These are phyloP conservation scores for Enteromius radiatus DNA, from an alignment of 2,797 vertebrate genomes.

Conservation along the genomic window DNA sequence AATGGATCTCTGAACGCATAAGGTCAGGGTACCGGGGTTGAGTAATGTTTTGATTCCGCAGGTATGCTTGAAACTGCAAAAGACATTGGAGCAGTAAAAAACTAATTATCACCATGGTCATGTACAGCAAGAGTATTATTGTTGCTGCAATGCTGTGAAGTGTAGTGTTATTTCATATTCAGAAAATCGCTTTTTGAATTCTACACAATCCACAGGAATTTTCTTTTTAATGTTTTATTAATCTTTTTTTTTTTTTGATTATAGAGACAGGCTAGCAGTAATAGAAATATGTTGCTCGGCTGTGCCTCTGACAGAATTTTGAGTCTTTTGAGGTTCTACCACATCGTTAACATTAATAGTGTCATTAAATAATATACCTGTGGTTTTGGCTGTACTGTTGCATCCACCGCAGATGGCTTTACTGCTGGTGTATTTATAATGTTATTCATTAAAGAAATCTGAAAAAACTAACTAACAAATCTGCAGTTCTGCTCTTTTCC, in stretches of 20 bases:
- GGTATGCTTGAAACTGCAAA: neutral
- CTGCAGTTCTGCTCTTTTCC: neutral
- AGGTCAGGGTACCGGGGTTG: neutral
- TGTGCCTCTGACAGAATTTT: neutral
- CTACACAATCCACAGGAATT: neutral
- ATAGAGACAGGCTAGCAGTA: neutral
- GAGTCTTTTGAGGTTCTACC: neutral
- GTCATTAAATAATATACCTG: slow-evolving; percentile 21
- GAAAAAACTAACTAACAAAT: neutral
- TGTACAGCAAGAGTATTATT: neutral
- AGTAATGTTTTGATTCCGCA: neutral
- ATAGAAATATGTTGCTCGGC: neutral
- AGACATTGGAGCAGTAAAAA: slow-evolving; percentile 20
- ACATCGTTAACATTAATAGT: slow-evolving; percentile 24
- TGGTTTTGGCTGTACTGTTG: slow-evolving; percentile 18
- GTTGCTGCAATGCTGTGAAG: neutral
- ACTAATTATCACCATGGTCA: slow-evolving; percentile 24
- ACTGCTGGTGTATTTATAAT: neutral
- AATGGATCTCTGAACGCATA: slow-evolving; percentile 14
- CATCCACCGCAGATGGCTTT: slow-evolving; percentile 10
- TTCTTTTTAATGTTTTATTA: neutral
- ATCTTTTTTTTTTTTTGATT: neutral
- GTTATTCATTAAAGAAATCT: neutral
- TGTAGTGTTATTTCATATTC: neutral
- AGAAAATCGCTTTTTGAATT: neutral